Evolutionary conservation across 2,797 vertebrate species (phyloP), one percentile per base, ranked within the genome.

Genomic region (Calcarius lapponicus): DNA sequence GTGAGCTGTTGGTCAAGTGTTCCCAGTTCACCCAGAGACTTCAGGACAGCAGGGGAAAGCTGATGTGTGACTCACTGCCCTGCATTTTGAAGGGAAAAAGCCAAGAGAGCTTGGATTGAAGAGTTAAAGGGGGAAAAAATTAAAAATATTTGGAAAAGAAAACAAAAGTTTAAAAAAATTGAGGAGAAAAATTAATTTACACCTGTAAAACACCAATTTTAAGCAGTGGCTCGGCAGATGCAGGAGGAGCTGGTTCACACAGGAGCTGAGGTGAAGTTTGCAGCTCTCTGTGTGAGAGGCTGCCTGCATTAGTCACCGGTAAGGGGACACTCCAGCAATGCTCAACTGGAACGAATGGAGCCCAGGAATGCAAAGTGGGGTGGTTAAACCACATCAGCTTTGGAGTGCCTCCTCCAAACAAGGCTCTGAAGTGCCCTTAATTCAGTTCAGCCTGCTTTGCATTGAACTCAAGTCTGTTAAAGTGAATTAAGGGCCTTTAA

Each of bases 401-500:
- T 43, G 80, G 81, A 95, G 88, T 40, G 86, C 42, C 29, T 72
- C 90, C 80, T 95, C 80, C 16, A 24, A 53, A 25, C 70, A n/a
- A 50, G 86, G 90, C 80, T 92, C 80, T 73, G 0, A 82, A 95
- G 92, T 22, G 53, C 64, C 79, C 92, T 94, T 76, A 90, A 90
- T 94, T 96, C 95, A 94, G 93, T 96, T 93, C 53, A 91, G 84
- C 66, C 92, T 3, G 51, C 87, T 96, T 61, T 95, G 88, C 94
- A 89, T 88, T 12, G 86, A 67, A 96, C 94, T 65, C 71, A 54
- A 91, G 90, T 32, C 43, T 0, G 80, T 70, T 82, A 60, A 96
- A 95, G 93, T 74, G 92, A 97, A 96, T 92, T 92, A 93, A 89
- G 64, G 71, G 4, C 22, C 86, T 76, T 87, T 96, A 95, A 95